Evolutionary conservation across 1,140 invertebrate genomes (phyloP).

Genomic region (Meloidogyne floridensis): DNA sequence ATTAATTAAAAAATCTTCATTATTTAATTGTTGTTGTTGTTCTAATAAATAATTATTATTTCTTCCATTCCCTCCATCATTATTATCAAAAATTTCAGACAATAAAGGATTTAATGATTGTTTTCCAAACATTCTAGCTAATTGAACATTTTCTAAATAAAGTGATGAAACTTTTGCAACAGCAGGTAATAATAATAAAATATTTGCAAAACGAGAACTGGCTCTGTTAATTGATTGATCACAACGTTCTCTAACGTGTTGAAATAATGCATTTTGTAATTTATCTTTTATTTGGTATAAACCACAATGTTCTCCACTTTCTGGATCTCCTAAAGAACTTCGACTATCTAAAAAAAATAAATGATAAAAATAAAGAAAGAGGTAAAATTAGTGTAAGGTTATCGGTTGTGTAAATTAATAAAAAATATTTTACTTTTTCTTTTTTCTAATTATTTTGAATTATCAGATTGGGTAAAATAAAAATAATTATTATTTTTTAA

Average conservation of each 20-base stretch:
- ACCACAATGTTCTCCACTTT: slow-evolving; percentile 21
- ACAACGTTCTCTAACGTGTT: slow-evolving; percentile 52
- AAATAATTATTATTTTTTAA: slow-evolving; percentile 1
- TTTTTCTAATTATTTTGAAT: no score
- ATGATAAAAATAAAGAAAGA: no score
- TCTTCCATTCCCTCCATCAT: not conserved
- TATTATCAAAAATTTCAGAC: slow-evolving; percentile 38
- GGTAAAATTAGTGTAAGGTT: no score
- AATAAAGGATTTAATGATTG: slow-evolving; percentile 53
- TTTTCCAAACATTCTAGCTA: slow-evolving; percentile 54
- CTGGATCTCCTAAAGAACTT: slow-evolving; percentile 26
- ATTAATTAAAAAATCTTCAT: slow-evolving; percentile 10
- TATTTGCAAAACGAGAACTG: slow-evolving; percentile 49
- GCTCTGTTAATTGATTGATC: slow-evolving; percentile 42
- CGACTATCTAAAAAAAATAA: slow-evolving; percentile 20
- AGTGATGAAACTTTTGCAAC: slow-evolving; percentile 54
- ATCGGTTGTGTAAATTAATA: no score
- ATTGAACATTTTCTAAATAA: slow-evolving; percentile 51
- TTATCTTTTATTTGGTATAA: slow-evolving; percentile 36
- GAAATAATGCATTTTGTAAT: slow-evolving; percentile 52
- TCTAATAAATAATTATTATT: not conserved
- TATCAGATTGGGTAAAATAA: not conserved
- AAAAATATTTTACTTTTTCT: no score
- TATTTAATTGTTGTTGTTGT: not conserved
- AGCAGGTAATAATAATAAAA: slow-evolving; percentile 47